Conservation (phyloP, 1,140 invertebrate genomes). For the Rhopalosiphum padi region DNA sequence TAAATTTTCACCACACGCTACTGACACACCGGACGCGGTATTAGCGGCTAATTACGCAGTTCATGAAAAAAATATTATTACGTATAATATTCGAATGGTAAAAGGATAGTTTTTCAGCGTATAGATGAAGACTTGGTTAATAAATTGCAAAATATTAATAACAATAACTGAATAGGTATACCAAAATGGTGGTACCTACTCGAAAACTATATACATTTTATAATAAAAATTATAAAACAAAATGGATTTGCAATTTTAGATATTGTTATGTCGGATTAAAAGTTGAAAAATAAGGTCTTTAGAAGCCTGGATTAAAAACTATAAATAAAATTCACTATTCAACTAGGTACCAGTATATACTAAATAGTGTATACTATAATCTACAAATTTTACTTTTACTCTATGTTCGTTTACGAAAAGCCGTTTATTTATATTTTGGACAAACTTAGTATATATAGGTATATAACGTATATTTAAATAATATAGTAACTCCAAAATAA, state of each 20-base stretch:
- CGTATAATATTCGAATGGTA: not conserved
- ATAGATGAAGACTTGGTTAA: not conserved
- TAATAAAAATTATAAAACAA: too few species aligned
- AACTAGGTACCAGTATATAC: too few species aligned
- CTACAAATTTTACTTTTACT: too few species aligned
- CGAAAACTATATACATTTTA: too few species aligned
- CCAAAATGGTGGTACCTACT: too few species aligned
- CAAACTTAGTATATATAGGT: not conserved
- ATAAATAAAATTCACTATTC: too few species aligned
- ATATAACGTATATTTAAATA: not conserved
- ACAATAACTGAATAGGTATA: too few species aligned
- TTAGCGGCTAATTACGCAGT: not conserved
- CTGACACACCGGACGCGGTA: constrained; percentile 45
- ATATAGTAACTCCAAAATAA: not conserved
- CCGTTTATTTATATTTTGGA: not conserved
- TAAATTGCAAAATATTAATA: not conserved
- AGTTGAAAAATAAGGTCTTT: not conserved
- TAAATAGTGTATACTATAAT: too few species aligned
- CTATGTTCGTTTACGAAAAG: too few species aligned
- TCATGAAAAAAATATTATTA: not conserved
- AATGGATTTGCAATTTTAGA: too few species aligned
- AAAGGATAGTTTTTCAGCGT: not conserved
- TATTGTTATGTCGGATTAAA: too few species aligned
- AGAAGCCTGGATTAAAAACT: too few species aligned
- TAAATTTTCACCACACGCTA: constrained; percentile 49